phyloP scores from a whole-genome alignment of 2,113 vertebrate species.

The Erythrocercus mccallii region DNA sequence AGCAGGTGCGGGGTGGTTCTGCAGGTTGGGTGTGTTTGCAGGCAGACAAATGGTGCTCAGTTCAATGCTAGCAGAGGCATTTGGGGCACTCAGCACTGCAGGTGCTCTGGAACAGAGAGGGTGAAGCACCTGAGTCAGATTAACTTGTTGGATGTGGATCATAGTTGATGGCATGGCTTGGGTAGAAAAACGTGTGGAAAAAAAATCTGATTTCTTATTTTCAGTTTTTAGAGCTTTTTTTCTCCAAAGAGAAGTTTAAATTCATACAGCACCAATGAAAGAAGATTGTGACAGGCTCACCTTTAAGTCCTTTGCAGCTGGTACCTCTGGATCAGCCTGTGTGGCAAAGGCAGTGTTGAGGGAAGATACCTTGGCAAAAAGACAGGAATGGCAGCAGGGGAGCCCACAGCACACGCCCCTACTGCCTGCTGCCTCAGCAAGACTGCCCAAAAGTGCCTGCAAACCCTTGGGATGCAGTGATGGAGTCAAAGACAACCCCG shows the following conservation, averaged over 20 bases:
- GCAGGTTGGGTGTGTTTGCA: neutral
- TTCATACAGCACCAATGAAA: neutral
- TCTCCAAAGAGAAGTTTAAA: neutral
- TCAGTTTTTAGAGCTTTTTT: neutral
- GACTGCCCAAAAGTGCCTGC: neutral
- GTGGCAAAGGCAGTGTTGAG: neutral
- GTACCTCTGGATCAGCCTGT: neutral
- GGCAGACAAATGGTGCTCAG: neutral
- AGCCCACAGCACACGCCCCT: neutral
- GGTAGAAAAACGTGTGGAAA: neutral
- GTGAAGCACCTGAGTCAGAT: neutral
- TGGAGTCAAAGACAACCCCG: rapidly evolving
- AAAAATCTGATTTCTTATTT: neutral
- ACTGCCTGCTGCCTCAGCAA: neutral
- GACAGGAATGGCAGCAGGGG: neutral
- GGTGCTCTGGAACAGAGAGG: neutral
- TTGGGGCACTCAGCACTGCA: neutral
- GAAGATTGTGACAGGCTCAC: neutral
- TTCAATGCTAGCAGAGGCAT: rapidly evolving
- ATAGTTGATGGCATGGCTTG: neutral
- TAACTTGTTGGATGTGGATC: neutral
- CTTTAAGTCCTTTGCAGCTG: neutral
- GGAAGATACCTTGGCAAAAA: neutral
- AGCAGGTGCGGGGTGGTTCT: neutral
- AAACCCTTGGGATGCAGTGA: neutral